These are phyloP conservation scores for Drosophila sulfurigaster DNA, from an alignment of 1,140 invertebrate genomes.

Conservation along the genomic window DNA sequence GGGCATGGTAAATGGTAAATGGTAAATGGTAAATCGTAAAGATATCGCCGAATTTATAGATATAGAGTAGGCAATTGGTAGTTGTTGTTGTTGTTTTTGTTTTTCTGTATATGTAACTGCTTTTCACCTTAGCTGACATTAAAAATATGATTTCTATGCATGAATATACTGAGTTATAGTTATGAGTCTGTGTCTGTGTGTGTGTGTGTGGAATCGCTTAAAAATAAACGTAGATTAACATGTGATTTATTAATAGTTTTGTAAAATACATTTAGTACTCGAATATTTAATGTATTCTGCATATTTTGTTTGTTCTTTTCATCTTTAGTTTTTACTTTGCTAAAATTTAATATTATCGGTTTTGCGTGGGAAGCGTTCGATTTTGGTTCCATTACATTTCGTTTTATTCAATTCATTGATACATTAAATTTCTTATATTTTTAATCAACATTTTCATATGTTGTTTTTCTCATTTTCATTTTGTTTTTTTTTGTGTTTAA, in stretches of 20 bases:
- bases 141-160: slow-evolving; percentile 57
- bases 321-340: slow-evolving; percentile 53
- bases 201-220: slow-evolving; percentile 47
- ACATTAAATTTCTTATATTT: slow-evolving; percentile 45
- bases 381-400: slow-evolving; percentile 84
- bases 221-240: slow-evolving; percentile 51
- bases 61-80: slow-evolving; percentile 38
- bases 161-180: slow-evolving; percentile 35
- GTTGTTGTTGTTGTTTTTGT: not conserved
- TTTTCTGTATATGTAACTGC: slow-evolving; percentile 17
- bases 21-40: slow-evolving; percentile 32
- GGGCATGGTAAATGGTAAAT: slow-evolving; percentile 39
- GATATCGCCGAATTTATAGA: slow-evolving; percentile 63
- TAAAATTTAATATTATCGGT: slow-evolving; percentile 84
- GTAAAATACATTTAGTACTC: slow-evolving; percentile 63
- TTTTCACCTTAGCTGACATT: slow-evolving; percentile 67
- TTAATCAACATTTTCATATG: slow-evolving; percentile 42
- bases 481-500: slow-evolving; percentile 47
- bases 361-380: slow-evolving; percentile 84
- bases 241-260: slow-evolving; percentile 42
- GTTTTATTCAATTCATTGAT: slow-evolving; percentile 72
- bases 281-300: slow-evolving; percentile 36
- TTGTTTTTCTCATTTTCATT: slow-evolving; percentile 23
- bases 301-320: slow-evolving; percentile 35
- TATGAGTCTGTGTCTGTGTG: slow-evolving; percentile 4